A percentile compares a stretch with the other conserved stretches of the same genome.
phyloP scores from a whole-genome alignment of 1,140 invertebrate genomes.

The Papilio aristodemus region DNA sequence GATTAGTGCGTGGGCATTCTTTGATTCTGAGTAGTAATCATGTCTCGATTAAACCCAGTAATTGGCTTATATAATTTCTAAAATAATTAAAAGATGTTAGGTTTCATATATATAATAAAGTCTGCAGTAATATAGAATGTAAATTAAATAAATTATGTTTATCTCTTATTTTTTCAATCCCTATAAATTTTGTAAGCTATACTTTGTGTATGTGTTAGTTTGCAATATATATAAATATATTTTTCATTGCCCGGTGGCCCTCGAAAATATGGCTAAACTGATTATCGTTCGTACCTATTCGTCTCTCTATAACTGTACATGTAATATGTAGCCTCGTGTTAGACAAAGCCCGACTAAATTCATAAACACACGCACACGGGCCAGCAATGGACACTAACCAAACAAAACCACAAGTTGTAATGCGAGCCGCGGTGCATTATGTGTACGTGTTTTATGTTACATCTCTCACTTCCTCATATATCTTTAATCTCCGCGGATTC shows the following conservation, averaged over 20 bases:
- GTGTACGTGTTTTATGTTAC: conserved; percentile 33
- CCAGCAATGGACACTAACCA: neutral
- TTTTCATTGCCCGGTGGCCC: neutral
- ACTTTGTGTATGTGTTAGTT: no score
- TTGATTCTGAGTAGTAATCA: conserved; percentile 2
- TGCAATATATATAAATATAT: no score
- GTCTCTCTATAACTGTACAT: neutral
- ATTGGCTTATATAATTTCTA: neutral
- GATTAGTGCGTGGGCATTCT: conserved; percentile 13
- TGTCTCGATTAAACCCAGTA: neutral
- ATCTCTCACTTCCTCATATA: conserved; percentile 32
- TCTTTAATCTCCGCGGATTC: conserved; percentile 33
- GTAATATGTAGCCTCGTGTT: neutral
- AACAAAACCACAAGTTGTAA: conserved; percentile 33
- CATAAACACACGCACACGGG: neutral
- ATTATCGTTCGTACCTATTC: neutral
- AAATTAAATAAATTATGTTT: no score
- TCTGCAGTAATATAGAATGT: no score
- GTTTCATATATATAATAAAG: no score
- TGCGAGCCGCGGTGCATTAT: conserved; percentile 31
- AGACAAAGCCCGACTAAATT: conserved; percentile 1
- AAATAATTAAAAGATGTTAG: no score
- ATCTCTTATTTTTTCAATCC: no score
- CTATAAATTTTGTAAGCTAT: no score
- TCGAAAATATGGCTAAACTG: neutral